A percentile compares a stretch with the other conserved stretches of the same genome.
These are phyloP conservation scores for Meleagris gallopavo DNA, from an alignment of 2,113 vertebrate species.

Conservation along the genomic window DNA sequence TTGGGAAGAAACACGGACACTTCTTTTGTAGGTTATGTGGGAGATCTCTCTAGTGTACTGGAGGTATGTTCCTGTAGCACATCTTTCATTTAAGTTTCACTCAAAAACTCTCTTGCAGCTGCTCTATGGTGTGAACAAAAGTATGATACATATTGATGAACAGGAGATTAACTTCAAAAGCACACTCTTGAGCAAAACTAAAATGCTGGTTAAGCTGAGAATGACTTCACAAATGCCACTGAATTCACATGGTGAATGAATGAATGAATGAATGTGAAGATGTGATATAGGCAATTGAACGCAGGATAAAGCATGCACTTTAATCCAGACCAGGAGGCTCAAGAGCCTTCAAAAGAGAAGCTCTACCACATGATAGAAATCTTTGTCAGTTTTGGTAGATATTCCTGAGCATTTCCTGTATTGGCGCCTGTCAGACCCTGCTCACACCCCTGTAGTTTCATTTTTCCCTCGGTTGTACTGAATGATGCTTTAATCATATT, in stretches of 20 bases:
- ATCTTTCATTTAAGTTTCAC: neutral
- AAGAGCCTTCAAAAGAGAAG: neutral
- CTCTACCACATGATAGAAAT: neutral
- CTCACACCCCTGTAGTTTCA: neutral
- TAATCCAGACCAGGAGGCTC: neutral
- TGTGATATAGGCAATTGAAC: neutral
- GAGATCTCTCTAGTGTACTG: neutral
- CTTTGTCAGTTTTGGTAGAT: neutral
- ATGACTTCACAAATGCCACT: neutral
- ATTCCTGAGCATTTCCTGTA: neutral
- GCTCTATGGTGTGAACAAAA: neutral
- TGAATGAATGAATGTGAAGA: neutral
- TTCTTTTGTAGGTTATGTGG: neutral
- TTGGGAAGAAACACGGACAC: neutral
- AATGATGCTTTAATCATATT: neutral
- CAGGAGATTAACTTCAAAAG: neutral
- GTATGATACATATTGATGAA: neutral
- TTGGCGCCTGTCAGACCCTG: neutral
- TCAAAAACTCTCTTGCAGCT: neutral
- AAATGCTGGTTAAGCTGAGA: neutral
- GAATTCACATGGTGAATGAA: neutral
- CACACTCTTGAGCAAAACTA: neutral
- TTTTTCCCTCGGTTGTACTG: neutral
- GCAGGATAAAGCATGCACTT: neutral
- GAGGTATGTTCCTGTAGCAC: neutral